These are phyloP conservation scores for Adelosebastes latens DNA, from an alignment of 2,797 vertebrate genomes.

Conservation along the genomic window DNA sequence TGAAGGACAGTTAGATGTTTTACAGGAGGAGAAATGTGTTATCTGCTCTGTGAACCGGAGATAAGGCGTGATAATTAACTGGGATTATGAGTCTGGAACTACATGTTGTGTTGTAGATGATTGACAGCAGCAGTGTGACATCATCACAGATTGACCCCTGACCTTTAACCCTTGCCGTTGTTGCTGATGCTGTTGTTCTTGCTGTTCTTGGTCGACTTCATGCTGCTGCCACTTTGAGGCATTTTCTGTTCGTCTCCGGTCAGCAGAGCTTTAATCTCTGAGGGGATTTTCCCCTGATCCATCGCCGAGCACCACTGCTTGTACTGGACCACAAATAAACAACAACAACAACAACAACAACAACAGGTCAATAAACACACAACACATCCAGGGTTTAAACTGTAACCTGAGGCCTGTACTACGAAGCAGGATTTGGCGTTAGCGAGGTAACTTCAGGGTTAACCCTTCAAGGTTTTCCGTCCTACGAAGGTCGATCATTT, in stretches of 20 bases:
- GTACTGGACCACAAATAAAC: constrained; percentile 84
- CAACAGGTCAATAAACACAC: neutral
- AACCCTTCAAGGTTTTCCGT: no score
- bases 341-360: neutral
- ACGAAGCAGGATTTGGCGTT: no score
- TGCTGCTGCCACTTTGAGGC: constrained; percentile 81
- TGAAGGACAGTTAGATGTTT: no score
- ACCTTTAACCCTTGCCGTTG: constrained; percentile 45
- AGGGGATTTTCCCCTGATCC: constrained; percentile 99
- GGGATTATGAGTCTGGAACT: no score
- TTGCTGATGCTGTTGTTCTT: constrained; percentile 86
- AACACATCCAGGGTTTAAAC: no score
- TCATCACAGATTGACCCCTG: neutral
- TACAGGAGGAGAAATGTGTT: neutral
- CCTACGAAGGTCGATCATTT: no score
- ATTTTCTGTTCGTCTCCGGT: constrained; percentile 92
- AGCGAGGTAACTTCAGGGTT: no score
- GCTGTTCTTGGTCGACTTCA: constrained; percentile 87
- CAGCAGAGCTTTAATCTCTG: constrained; percentile 96
- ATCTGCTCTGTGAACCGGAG: neutral
- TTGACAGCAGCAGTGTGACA: neutral
- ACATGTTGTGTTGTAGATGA: neutral
- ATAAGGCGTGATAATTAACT: neutral
- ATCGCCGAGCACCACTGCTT: constrained; percentile 99
- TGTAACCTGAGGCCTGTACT: no score